Conservation (phyloP, 2,797 vertebrate genomes). For the Nyctalus aviator region DNA sequence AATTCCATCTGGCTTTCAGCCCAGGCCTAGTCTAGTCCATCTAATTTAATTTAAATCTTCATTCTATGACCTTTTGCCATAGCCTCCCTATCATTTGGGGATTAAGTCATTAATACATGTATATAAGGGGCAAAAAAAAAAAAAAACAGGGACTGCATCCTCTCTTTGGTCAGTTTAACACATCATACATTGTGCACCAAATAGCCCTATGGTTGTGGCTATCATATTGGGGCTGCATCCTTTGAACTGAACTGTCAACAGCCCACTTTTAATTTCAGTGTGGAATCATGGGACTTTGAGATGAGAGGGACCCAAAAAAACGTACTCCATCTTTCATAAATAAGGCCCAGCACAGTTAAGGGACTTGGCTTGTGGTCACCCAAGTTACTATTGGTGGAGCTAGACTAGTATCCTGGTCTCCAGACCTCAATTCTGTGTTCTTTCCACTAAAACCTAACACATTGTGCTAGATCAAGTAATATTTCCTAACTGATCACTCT, state of each 20-base stretch:
- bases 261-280: not conserved
- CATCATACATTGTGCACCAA: too few species aligned
- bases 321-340: not conserved
- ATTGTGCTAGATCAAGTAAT: not conserved
- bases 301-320: not conserved
- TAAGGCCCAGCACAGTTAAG: not conserved
- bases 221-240: not conserved
- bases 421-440: not conserved
- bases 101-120: not conserved
- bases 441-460: not conserved
- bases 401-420: not conserved
- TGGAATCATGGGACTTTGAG: not conserved
- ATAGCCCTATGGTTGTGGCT: not conserved
- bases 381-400: not conserved
- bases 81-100: not conserved
- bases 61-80: not conserved
- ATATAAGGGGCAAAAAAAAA: not conserved
- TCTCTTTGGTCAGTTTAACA: not conserved
- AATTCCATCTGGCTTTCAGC: not conserved
- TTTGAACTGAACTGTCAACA: not conserved
- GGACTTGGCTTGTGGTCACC: not conserved
- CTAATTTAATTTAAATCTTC: not conserved
- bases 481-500: conserved; percentile 30
- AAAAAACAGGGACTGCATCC: not conserved
- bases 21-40: not conserved